Base-by-base conservation (phyloP, 1,140 invertebrate genomes). In the Eubasilissa regina region DNA sequence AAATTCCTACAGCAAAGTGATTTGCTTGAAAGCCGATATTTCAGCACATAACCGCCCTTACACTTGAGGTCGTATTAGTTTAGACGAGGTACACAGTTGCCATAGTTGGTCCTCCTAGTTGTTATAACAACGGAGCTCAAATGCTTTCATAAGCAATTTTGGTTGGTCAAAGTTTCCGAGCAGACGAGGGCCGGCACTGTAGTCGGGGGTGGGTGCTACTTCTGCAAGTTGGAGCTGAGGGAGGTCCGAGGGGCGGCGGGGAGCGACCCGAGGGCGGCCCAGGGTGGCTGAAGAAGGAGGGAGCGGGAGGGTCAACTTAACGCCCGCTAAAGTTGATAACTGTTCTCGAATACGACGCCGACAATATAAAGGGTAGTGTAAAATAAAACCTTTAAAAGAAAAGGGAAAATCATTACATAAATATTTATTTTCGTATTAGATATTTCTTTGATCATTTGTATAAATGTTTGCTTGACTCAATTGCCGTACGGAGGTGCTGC, bases 111-210 rank as follows among this genome's bases (percentile, higher is more conserved):
- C 43, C 76, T 78, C 51, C 3, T 17, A 66, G 81, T 74, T 56
- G 81, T 77, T 80, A 80, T 83, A 83, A 83, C 81, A 80, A 80
- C 78, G 75, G 48, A 70, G 58, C 79, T 80, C 68, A 76, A 80
- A 80, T 80, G 81, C 81, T 83, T 83, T 83, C 81, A 83, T 83
- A 83, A 83, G 81, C 81, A 83, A 83, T 83, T 83, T 83, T 55
- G 79, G 81, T 75, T 56, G 75, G 81, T 55, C 72, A 82, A 82
- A 82, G 81, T 82, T 82, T 83, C 58, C 53, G 76, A 78, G 51
- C 55, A 77, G 78, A 78, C 75, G 74, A 60, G 78, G 58, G 74
- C 60, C 60, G 62, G 55, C 15, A 74, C 73, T 62, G 53, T 21
- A 56, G 62, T 7, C 17, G 77, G 66, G 77, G 17, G 43, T 51